Evolutionary conservation across 2,888 invertebrate genomes (phyloP), one percentile per base, ranked within the genome.

Genomic region (Eurytoma adleriae): DNA sequence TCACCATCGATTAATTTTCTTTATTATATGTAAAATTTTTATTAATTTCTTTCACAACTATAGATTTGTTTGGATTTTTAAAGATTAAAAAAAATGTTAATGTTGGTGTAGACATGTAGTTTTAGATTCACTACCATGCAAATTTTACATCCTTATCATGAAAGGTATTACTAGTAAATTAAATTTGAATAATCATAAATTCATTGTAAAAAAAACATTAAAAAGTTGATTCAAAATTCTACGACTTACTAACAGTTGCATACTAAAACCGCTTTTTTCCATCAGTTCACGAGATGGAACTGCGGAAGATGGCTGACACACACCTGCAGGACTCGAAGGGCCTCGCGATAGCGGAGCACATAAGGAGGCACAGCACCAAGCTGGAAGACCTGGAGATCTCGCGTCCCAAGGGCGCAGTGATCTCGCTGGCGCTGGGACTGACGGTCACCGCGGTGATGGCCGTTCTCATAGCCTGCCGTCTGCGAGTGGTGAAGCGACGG

Each of bases 391-490:
- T 86, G 40, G 87, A 88, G 24, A 84, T 86, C 71, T 80, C 90
- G 86, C 94, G 93, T 76, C 96, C 96, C 27, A 94, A 94, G 71
- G 96, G 96, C 76, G 97, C 97, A 12, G 93, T 96, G 68, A 92
- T 97, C 85, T 95, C 96, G 12, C 92, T 97, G 56, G 94, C 95
- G 50, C 91, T 97, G 85, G 96, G 97, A 71, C 92, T 98, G 83
- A 93, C 94, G 83, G 94, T 97, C 86, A 96, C 97, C 48, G 94
- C 94, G 66, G 93, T 96, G 64, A 93, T 97, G 93, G 94, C 96
- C 68, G 93, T 96, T 79, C 92, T 98, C 87, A 94, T 96, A 84
- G 96, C 95, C 40, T 98, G 97, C 89, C 93, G 98, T 73, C 92
- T 97, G 90, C 93, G 96, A 85, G 95, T 95, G 79, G 95, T 97